A percentile compares a stretch with the other conserved stretches of the same genome.
Evolutionary conservation across 2,888 invertebrate species (phyloP).

Genomic region (Tridacna gigas): DNA sequence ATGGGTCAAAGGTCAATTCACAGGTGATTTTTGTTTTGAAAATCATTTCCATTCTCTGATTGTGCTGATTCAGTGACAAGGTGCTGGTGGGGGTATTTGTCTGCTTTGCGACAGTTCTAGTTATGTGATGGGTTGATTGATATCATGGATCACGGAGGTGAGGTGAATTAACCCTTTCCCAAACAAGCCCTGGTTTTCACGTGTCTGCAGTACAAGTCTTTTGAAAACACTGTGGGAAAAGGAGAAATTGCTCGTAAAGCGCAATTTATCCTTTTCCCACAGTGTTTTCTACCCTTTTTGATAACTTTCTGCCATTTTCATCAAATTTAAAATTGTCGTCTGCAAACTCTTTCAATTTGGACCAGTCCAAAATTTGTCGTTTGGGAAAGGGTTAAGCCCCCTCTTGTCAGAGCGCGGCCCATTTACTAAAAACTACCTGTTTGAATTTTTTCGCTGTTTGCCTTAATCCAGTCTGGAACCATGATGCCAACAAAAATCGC

Average conservation of each 20-base stretch:
- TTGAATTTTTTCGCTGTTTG: conserved; percentile 61
- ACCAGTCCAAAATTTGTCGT: background rate
- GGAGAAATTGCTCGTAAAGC: no score
- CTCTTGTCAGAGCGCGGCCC: background rate
- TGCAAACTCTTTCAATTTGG: background rate
- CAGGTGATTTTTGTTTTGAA: no score
- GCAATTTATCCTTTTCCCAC: background rate
- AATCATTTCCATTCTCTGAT: no score
- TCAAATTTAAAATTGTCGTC: background rate
- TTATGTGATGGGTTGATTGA: no score
- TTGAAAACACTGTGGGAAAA: background rate
- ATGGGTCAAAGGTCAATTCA: no score
- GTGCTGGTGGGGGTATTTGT: no score
- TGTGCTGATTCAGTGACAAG: no score
- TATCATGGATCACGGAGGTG: no score
- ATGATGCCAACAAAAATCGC: conserved; percentile 93
- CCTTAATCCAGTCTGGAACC: conserved; percentile 74
- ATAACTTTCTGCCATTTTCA: background rate
- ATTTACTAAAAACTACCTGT: conserved; percentile 59
- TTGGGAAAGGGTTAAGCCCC: background rate
- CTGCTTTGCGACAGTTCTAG: no score
- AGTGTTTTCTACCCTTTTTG: background rate
- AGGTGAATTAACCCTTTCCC: background rate
- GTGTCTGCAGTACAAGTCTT: background rate
- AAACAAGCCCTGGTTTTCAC: background rate